These are phyloP conservation scores for Hecatera dysodea DNA, from an alignment of 2,888 invertebrate species.

Conservation along the genomic window DNA sequence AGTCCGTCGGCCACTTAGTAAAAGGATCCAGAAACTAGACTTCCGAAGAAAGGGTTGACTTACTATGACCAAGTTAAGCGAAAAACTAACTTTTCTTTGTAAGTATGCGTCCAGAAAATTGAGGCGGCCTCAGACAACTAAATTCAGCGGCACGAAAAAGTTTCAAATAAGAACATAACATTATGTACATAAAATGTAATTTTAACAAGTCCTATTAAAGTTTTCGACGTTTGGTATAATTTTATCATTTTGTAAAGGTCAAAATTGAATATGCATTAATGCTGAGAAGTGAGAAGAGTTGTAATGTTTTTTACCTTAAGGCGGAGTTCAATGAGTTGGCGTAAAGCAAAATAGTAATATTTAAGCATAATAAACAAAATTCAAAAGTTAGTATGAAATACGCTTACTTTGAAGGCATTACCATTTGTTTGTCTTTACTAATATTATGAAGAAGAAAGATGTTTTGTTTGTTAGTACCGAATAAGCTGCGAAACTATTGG, in stretches of 20 bases:
- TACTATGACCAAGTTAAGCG: constrained; percentile 38
- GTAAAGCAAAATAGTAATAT: neutral
- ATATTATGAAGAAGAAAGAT: too few relatives aligned
- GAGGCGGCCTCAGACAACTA: constrained; percentile 34
- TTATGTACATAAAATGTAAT: constrained; percentile 51
- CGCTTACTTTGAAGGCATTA: too few relatives aligned
- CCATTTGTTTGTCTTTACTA: too few relatives aligned
- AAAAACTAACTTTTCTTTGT: constrained; percentile 59
- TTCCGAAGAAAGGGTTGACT: constrained; percentile 22
- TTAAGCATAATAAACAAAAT: neutral
- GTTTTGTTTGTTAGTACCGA: too few relatives aligned
- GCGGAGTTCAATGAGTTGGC: neutral
- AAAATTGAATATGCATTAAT: constrained; percentile 14
- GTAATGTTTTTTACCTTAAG: neutral
- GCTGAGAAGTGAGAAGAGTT: neutral
- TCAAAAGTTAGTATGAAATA: too few relatives aligned
- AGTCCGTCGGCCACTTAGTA: constrained; percentile 17
- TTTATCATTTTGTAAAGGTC: constrained; percentile 40
- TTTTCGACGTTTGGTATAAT: constrained; percentile 47
- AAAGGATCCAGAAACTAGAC: constrained; percentile 32
- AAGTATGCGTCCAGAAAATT: constrained; percentile 53
- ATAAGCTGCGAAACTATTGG: too few relatives aligned
- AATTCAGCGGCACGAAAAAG: constrained; percentile 46
- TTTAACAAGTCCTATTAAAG: constrained; percentile 49
- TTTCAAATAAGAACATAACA: constrained; percentile 49